Base-by-base conservation (phyloP, 1,140 invertebrate genomes). In the Steinernema khuongi region DNA sequence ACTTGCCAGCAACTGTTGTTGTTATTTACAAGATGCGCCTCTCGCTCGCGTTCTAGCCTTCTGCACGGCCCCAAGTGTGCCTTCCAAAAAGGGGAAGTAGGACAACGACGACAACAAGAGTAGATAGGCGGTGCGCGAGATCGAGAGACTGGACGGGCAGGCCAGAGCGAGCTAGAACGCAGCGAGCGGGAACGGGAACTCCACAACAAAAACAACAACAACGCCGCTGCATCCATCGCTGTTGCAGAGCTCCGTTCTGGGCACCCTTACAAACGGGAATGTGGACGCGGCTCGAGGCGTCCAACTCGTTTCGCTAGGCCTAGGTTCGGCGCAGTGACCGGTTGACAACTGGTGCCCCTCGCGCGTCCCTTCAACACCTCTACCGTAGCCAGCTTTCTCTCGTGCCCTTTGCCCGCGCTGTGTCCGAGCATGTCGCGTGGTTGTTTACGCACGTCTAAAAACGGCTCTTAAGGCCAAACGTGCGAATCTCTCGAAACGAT, bases 121-220 rank as follows among this genome's bases (percentile, higher is more conserved):
- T 26, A 41, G 36, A 60, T 14, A 60, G 50, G 50, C 50, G 50
- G 50, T 60, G 22, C 50, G 50, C 50, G 36, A 41, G 7, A 11
- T 41, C n/a, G 50, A 60, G 50, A 7, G 50, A 60, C 7, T 22
- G 50, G 50, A 41, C 36, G 36, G 7, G 7, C 14, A 26, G 50
- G 50, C 11, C 2, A 60, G 50, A 22, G 26, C 50, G 50, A 60
- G 19, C 7, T 22, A 60, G 50, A 26, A 22, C 11, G 50, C 7
- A 60, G 50, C 50, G 50, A 60, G 50, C 14, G 50, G 26, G 50
- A 60, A 60, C 50, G 50, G 22, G 50, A 60, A 60, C 50, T 60
- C 22, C 50, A 60, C 50, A 60, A 60, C 50, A 60, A 60, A 60
- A 60, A 60, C 50, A 60, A 60, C 50, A 60, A 60, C 50, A 60